Base-by-base conservation (phyloP, 2,797 vertebrate genomes). In the Girardinus metallicus region DNA sequence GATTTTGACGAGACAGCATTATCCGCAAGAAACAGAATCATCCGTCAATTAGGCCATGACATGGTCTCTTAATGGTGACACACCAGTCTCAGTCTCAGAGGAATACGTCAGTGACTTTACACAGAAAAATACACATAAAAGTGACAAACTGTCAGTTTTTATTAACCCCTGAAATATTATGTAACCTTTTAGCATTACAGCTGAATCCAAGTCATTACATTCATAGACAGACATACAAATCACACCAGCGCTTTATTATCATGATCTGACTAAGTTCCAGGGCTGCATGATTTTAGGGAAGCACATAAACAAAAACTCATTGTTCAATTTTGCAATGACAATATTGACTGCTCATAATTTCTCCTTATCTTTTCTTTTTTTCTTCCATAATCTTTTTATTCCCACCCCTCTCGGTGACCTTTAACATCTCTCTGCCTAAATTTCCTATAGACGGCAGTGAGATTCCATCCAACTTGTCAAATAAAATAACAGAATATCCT, bases 1-100 rank as follows among this genome's bases (percentile, higher is more conserved):
- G 74, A 86, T 72, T 80, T 71, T 82, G 86, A 88, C 77, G 87
- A 60, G 75, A 11, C 83, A 80, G 74, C 84, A 84, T 90, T 90
- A 90, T 87, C 82, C 78, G 85, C 73, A 66, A 60, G 87, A 92
- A 93, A 83, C 89, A 90, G 85, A 90, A 93, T 91, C 81, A 89
- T 88, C 88, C 84, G 86, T 92, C 91, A 90, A 93, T 93, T 91
- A 93, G 77, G 85, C 73, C 55, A 41, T 84, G 89, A 91, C 91
- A 92, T 78, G 64, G 83, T 78, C 84, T 86, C 81, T 78, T 87
- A 85, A 89, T 79, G 74, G 85, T 78, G 86, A 91, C 85, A 91
- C 83, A 88, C 76, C 64, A 9, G 34, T 26, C 49, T 23, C 74
- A 23, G 68, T 81, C 90, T 86, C 88, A 39, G 55, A 53, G 90